Evolutionary conservation across 1,140 invertebrate genomes (phyloP).

Genomic region (Zaprionus vittiger): DNA sequence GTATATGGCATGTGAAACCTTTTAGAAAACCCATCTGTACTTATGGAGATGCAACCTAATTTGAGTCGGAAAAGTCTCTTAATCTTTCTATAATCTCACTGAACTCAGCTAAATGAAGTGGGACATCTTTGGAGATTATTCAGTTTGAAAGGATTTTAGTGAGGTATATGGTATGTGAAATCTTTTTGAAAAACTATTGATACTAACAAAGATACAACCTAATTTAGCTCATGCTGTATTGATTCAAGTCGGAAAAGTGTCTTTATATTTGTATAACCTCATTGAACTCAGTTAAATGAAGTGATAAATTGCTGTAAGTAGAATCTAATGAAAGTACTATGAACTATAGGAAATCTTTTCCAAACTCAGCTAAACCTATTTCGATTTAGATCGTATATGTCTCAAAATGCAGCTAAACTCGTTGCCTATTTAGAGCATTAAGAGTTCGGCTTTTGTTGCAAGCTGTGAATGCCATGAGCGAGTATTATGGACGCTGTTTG

Average conservation of each 20-base stretch:
- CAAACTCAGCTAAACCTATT: not conserved
- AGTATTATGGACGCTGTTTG: conserved; percentile 24
- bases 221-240: no score
- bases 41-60: no score
- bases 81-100: no score
- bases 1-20: no score
- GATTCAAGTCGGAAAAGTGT: no score
- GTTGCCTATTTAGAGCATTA: not conserved
- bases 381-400: no score
- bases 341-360: not conserved
- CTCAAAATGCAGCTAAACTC: not conserved
- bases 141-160: no score
- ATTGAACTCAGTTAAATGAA: not conserved
- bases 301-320: not conserved
- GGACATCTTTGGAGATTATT: no score
- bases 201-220: no score
- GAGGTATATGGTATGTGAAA: no score
- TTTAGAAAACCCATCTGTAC: no score
- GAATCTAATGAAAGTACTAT: not conserved
- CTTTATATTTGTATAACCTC: not conserved
- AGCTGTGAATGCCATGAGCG: not conserved
- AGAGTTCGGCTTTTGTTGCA: not conserved
- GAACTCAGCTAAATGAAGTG: not conserved
- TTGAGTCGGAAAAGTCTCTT: no score
- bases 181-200: not conserved